Evolutionary conservation across 2,113 vertebrate genomes (phyloP).

Genomic region (Speoplatyrhinus poulsoni): DNA sequence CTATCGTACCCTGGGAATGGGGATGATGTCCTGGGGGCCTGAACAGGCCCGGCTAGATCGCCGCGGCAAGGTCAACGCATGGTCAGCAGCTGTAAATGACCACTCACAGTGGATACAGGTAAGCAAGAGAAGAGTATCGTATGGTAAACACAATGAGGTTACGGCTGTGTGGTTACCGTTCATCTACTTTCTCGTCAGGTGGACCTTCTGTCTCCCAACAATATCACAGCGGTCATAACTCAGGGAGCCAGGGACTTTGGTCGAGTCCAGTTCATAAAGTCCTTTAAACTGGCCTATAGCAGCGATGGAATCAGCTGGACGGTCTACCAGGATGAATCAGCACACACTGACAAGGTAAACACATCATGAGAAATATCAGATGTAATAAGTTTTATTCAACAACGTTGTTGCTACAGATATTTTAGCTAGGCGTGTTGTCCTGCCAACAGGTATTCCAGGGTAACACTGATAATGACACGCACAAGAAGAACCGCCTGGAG

Average conservation of each 20-base stretch:
- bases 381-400: neutral
- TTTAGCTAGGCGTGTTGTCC: neutral
- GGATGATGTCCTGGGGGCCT: slow-evolving; percentile 86
- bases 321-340: slow-evolving; percentile 84
- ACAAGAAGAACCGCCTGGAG: slow-evolving; percentile 86
- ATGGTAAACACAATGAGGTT: neutral
- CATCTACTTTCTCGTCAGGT: slow-evolving; percentile 65
- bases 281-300: slow-evolving; percentile 87
- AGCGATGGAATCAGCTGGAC: slow-evolving; percentile 83
- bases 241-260: slow-evolving; percentile 91
- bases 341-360: slow-evolving; percentile 87
- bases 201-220: slow-evolving; percentile 84
- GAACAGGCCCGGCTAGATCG: slow-evolving; percentile 85
- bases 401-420: neutral
- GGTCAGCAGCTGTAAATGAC: slow-evolving; percentile 85
- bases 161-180: neutral
- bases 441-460: slow-evolving; percentile 84
- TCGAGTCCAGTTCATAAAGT: slow-evolving; percentile 86
- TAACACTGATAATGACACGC: slow-evolving; percentile 87
- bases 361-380: neutral
- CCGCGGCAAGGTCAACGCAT: slow-evolving; percentile 89
- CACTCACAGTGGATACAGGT: slow-evolving; percentile 90
- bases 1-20: slow-evolving; percentile 87
- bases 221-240: slow-evolving; percentile 87
- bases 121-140: slow-evolving; percentile 18